Conservation (phyloP, 2,888 invertebrate genomes). For the Tetranychus truncatus region DNA sequence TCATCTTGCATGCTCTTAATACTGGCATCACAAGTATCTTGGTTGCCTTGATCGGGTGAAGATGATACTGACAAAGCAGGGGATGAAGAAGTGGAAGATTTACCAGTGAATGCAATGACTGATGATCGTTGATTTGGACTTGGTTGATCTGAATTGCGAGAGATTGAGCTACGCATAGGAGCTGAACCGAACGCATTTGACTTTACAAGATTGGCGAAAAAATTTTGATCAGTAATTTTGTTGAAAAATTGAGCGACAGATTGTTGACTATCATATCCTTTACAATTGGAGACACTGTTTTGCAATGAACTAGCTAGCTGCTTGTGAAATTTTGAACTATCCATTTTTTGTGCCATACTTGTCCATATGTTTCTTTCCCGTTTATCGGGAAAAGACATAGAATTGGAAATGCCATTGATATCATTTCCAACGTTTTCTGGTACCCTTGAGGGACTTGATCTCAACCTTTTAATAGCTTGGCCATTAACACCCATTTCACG, state of each 20-base stretch:
- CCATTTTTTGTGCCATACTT: no score
- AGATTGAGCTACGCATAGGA: background rate
- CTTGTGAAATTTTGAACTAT: background rate
- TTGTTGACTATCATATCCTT: background rate
- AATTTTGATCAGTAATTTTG: background rate
- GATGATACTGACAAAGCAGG: background rate
- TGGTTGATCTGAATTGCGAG: background rate
- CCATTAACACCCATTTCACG: background rate
- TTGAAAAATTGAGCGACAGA: background rate
- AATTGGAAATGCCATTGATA: background rate
- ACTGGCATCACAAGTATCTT: background rate
- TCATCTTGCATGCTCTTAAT: background rate
- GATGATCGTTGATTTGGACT: background rate
- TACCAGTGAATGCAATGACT: background rate
- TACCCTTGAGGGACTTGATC: background rate
- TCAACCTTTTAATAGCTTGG: background rate
- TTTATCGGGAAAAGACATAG: background rate
- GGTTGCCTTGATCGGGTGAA: background rate
- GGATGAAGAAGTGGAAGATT: background rate
- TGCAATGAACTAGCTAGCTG: background rate
- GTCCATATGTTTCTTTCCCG: no score
- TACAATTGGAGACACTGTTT: background rate
- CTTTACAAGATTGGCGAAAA: background rate
- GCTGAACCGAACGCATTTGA: background rate
- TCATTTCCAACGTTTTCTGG: background rate